phyloP scores from a whole-genome alignment of 2,113 vertebrate genomes.

The Callipepla californica region DNA sequence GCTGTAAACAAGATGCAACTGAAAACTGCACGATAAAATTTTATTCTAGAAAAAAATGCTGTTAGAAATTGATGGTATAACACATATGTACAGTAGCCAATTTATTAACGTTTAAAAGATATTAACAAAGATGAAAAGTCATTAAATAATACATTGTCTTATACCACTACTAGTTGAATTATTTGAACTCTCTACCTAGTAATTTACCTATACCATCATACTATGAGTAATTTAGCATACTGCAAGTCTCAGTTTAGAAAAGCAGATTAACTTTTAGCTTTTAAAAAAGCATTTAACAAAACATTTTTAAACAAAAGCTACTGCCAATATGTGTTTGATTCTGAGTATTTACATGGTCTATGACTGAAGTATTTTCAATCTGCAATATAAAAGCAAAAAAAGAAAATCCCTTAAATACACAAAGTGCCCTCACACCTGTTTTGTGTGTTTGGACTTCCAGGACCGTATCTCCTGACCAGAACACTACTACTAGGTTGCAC shows the following conservation, averaged over 20 bases:
- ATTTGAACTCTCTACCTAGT: not conserved
- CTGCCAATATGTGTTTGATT: slow-evolving; percentile 56
- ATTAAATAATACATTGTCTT: not conserved
- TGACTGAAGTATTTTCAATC: slow-evolving; percentile 4
- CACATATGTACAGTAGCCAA: slow-evolving; percentile 52
- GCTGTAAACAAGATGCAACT: slow-evolving; percentile 16
- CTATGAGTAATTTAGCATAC: not conserved
- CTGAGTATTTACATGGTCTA: not conserved
- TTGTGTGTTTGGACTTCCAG: not conserved
- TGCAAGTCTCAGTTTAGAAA: not conserved
- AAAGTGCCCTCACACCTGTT: not conserved
- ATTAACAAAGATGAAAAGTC: slow-evolving; percentile 7
- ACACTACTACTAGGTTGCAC: not conserved
- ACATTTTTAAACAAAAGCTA: slow-evolving; percentile 22
- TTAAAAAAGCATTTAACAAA: not conserved
- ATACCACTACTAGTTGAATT: not conserved
- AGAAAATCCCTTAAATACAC: not conserved
- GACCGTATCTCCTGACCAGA: not conserved
- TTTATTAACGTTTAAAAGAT: slow-evolving; percentile 51
- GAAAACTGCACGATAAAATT: slow-evolving; percentile 35
- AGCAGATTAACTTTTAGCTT: not conserved
- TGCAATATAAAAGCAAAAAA: not conserved
- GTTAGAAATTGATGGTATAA: slow-evolving; percentile 41
- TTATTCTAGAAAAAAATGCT: slow-evolving; percentile 35
- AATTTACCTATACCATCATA: not conserved